These are phyloP conservation scores for Ptilonorhynchus violaceus DNA, from an alignment of 2,113 vertebrate genomes.

Conservation along the genomic window DNA sequence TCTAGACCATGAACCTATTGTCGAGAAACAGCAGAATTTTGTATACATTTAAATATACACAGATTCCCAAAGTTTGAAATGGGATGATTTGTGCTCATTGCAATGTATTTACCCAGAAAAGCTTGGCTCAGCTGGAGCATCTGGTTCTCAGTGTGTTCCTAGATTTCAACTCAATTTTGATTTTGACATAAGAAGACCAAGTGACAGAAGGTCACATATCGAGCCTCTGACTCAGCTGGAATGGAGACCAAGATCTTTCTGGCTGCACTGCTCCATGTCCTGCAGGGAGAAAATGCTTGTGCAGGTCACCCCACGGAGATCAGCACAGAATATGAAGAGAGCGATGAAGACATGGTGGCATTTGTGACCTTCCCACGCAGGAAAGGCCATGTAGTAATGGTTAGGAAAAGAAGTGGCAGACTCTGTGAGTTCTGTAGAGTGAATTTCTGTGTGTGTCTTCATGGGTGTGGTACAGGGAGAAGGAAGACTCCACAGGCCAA, in stretches of 20 bases:
- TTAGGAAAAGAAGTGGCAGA: not conserved
- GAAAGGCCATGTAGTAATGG: not conserved
- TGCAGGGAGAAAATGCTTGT: not conserved
- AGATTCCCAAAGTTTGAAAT: conserved; percentile 45
- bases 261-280: accelerated
- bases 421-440: no score
- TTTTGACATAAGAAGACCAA: conserved; percentile 25
- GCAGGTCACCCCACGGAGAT: not conserved
- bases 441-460: not conserved
- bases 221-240: not conserved
- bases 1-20: conserved; percentile 16
- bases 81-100: conserved; percentile 28
- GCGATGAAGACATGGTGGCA: no score
- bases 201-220: not conserved
- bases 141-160: not conserved
- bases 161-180: not conserved
- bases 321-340: not conserved
- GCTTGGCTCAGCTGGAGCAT: conserved; percentile 9
- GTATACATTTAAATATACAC: conserved; percentile 46
- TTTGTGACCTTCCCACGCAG: not conserved
- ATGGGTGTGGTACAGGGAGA: not conserved
- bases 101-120: conserved; percentile 21
- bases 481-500: not conserved
- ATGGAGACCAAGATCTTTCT: not conserved
- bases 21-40: conserved; percentile 32